Conservation (phyloP, 2,113 vertebrate genomes). For the Jacana jacana region DNA sequence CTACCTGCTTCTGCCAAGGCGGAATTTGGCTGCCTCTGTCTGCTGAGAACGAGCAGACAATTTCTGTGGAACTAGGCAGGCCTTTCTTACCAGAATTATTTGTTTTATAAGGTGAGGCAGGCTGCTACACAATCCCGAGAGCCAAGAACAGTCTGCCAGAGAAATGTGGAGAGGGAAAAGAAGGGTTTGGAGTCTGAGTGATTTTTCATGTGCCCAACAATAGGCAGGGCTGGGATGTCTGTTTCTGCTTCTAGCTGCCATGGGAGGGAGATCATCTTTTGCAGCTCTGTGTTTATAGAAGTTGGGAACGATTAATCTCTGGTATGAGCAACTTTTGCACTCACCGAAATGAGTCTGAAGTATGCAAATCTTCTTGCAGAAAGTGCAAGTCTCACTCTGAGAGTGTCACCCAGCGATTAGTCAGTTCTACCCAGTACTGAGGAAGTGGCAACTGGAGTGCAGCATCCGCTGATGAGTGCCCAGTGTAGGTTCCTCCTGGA, state of each 20-base stretch:
- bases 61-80: not conserved
- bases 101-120: not conserved
- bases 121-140: not conserved
- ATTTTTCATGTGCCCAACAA: not conserved
- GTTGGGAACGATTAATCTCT: not conserved
- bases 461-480: not conserved
- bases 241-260: not conserved
- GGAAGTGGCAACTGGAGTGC: not conserved
- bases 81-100: not conserved
- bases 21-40: slow-evolving; percentile 3
- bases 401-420: not conserved
- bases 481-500: not conserved
- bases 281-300: not conserved
- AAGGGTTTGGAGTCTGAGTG: not conserved
- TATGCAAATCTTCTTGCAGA: not conserved
- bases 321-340: not conserved
- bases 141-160: not conserved
- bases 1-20: not conserved
- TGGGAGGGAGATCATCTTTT: not conserved
- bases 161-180: not conserved
- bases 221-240: not conserved
- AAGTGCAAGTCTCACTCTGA: not conserved
- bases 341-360: not conserved
- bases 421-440: not conserved
- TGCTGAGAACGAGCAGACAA: not conserved